A percentile compares a stretch with the other conserved stretches of the same genome.
These are phyloP conservation scores for Hydractinia echinata DNA, from an alignment of 30 jellyfish, hydroid and myxozoan species.

Conservation along the genomic window DNA sequence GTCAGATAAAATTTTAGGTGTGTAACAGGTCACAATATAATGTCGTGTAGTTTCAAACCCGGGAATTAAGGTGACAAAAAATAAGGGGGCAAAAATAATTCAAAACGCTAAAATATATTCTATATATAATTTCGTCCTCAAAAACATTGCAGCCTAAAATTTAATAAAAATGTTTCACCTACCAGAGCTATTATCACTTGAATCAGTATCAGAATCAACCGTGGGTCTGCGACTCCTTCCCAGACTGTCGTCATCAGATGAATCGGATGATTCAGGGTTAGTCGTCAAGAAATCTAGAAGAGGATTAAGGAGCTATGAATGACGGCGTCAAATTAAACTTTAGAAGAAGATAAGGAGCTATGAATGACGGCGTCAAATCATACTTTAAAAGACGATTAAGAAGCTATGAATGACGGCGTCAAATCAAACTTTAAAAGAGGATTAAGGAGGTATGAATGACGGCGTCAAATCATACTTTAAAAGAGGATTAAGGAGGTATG, in stretches of 20 bases:
- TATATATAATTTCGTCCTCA: too few species aligned
- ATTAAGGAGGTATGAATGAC: too few species aligned
- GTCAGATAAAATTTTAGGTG: too few species aligned
- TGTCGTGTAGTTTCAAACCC: too few species aligned
- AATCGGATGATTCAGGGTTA: slow-evolving; percentile 83
- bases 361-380: background rate
- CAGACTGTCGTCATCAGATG: slow-evolving; percentile 78
- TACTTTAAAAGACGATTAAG: slow-evolving; percentile 27
- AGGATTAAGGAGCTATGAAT: background rate
- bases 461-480: too few species aligned
- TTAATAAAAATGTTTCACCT: background rate
- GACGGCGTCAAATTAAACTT: slow-evolving; percentile 31
- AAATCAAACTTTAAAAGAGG: too few species aligned
- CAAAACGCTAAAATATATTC: too few species aligned
- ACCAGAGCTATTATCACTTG: slow-evolving; percentile 74
- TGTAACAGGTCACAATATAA: too few species aligned
- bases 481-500: too few species aligned
- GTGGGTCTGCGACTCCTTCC: slow-evolving; percentile 42
- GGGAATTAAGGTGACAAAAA: too few species aligned
- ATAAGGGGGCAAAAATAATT: too few species aligned
- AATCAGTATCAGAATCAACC: slow-evolving; percentile 75
- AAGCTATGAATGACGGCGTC: background rate
- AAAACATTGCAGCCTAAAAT: background rate
- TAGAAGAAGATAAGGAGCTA: background rate
- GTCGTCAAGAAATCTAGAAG: slow-evolving; percentile 69